Evolutionary conservation across 1,140 invertebrate genomes (phyloP).

Genomic region (Ladona fulva): DNA sequence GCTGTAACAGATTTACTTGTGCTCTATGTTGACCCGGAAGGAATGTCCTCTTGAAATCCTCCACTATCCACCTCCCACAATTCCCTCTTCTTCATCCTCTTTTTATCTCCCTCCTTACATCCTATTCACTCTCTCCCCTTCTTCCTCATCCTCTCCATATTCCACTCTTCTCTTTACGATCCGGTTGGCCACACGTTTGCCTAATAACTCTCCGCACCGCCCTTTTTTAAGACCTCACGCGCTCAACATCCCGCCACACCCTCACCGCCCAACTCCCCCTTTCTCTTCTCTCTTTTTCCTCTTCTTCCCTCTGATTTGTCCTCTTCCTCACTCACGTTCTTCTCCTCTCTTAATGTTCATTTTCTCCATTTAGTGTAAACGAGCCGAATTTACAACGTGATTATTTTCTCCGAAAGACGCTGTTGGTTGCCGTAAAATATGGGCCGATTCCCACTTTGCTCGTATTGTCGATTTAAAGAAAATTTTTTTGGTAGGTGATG

Average conservation of each 20-base stretch:
- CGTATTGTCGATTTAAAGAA: no score
- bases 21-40: no score
- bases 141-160: background rate
- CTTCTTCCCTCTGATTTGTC: background rate
- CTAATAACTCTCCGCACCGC: constrained; percentile 1
- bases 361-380: no score
- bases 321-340: background rate
- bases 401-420: no score
- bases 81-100: background rate
- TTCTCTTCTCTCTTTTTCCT: background rate
- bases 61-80: background rate
- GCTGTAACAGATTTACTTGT: no score
- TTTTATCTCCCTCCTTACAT: background rate
- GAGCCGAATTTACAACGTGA: no score
- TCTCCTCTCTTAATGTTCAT: background rate
- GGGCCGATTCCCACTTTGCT: no score
- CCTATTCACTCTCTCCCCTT: background rate
- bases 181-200: background rate
- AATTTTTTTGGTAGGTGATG: no score
- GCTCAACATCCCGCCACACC: background rate
- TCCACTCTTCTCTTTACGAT: background rate
- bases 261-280: background rate
- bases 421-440: no score
- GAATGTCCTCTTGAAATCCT: no score
- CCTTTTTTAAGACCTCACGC: background rate